Evolutionary conservation across 2,888 invertebrate genomes (phyloP).

Genomic region (Acleris cristana): DNA sequence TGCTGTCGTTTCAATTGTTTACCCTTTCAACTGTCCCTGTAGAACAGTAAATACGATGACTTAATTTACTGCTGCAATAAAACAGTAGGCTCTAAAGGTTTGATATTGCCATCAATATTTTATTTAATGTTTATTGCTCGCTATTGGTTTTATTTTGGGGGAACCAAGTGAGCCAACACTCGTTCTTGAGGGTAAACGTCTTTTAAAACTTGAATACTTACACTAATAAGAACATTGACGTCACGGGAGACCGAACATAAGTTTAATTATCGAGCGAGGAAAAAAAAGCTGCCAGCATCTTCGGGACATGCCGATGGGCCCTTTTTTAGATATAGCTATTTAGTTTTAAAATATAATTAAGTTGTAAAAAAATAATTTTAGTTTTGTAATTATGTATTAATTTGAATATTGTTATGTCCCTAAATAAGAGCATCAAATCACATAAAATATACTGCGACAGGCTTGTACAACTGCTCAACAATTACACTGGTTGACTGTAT

Average conservation of each 20-base stretch:
- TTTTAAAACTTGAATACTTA: not conserved
- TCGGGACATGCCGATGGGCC: no score
- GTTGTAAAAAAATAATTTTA: no score
- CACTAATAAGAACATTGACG: no score
- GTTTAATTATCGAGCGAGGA: no score
- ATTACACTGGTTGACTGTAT: not conserved
- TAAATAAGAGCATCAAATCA: no score
- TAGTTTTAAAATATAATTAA: no score
- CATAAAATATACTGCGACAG: no score
- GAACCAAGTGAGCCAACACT: not conserved
- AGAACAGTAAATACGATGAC: slow-evolving; percentile 13
- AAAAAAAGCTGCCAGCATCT: no score
- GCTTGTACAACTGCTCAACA: not conserved
- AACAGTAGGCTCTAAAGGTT: slow-evolving; percentile 4
- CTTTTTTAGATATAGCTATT: no score
- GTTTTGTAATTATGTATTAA: no score
- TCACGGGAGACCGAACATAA: no score
- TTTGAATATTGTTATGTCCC: no score
- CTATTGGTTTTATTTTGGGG: slow-evolving; percentile 5
- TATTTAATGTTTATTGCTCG: slow-evolving; percentile 20
- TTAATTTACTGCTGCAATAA: slow-evolving; percentile 11
- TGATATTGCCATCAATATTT: slow-evolving; percentile 22
- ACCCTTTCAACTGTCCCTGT: not conserved
- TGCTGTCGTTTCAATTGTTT: slow-evolving; percentile 3
- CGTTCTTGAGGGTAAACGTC: not conserved